Evolutionary conservation across 2,888 invertebrate genomes (phyloP), one percentile per base, ranked within the genome.

Genomic region (Leistus spinibarbis): DNA sequence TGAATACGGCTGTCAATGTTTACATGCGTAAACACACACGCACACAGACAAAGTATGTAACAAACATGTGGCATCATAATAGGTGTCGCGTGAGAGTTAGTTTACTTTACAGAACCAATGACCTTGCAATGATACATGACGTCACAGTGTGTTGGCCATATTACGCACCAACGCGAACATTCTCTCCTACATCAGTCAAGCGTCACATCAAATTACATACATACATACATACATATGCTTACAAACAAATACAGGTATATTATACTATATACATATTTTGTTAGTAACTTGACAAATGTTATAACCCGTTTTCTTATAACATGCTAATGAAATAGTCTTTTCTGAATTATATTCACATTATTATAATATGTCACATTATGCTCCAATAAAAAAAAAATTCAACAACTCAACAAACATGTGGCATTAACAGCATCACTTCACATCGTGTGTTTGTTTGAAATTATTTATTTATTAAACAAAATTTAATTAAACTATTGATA

Each of bases 111-210:
- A 75, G 70, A 77, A 77, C 67, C 66, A 70, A 71, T 71, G 76
- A 77, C 77, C 77, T 77, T 77, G 77, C 76, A 76, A 76, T 76
- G 77, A 76, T 76, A 76, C 68, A 54, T 77, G 77, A 77, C 77
- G 75, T 77, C 77, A 77, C 63, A 71, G 57, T 66, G 22, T 64
- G 72, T 76, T 77, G 76, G 71, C 76, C n/a, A 76, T 77, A 75
- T 71, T 67, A 73, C 71, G 74, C 73, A 74, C 73, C 66, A 76
- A 69, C 71, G 69, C 72, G 69, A 76, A 71, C 76, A 69, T 40
- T 40, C 40, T 40, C 40, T 40, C 40, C 40, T 40, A 40, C 40
- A 40, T 40, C 40, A 40, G 40, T 40, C 40, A 40, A 40, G 40
- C 40, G 40, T 40, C 13, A 40, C 4, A 5, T 40, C 3, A 5